Percentiles rank a stretch among this genome's conserved stretches.
phyloP scores from a whole-genome alignment of 1,140 invertebrate genomes.

The Pogonomyrmex californicus region DNA sequence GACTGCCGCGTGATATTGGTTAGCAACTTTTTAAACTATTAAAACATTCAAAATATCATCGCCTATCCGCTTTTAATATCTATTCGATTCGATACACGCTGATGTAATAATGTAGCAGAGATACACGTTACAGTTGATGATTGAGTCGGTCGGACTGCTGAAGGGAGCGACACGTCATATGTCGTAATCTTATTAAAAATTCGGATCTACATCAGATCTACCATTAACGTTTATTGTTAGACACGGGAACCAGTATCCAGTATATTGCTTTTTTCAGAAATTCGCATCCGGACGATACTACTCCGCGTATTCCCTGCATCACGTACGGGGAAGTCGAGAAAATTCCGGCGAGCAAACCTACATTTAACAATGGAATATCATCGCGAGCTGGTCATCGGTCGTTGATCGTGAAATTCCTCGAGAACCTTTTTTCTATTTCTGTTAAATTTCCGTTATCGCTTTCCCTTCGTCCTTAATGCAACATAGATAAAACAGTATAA shows the following conservation, averaged over 20 bases:
- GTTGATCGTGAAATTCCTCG: constrained; percentile 67
- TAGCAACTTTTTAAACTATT: not conserved
- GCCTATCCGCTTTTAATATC: not conserved
- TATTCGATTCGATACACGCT: not conserved
- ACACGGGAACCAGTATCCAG: constrained; percentile 1
- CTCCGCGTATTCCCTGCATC: constrained; percentile 90
- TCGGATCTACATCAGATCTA: not conserved
- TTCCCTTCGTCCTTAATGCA: constrained; percentile 17
- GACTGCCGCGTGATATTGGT: not conserved
- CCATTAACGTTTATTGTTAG: not conserved
- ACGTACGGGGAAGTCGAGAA: constrained; percentile 90
- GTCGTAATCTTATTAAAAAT: constrained; percentile 8
- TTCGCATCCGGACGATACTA: constrained; percentile 91
- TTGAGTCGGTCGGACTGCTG: not conserved
- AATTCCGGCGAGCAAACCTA: constrained; percentile 93
- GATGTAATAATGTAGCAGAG: not conserved
- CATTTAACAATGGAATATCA: constrained; percentile 88
- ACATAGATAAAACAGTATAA: constrained; percentile 18
- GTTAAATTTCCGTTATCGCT: not conserved
- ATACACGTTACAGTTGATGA: not conserved
- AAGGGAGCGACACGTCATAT: not conserved
- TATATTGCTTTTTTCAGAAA: constrained; percentile 88
- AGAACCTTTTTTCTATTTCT: constrained; percentile 33
- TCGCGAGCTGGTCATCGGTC: constrained; percentile 66
- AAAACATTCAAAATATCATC: not conserved